Base-by-base conservation (phyloP, 2,113 vertebrate genomes). In the Terrapene triunguis region DNA sequence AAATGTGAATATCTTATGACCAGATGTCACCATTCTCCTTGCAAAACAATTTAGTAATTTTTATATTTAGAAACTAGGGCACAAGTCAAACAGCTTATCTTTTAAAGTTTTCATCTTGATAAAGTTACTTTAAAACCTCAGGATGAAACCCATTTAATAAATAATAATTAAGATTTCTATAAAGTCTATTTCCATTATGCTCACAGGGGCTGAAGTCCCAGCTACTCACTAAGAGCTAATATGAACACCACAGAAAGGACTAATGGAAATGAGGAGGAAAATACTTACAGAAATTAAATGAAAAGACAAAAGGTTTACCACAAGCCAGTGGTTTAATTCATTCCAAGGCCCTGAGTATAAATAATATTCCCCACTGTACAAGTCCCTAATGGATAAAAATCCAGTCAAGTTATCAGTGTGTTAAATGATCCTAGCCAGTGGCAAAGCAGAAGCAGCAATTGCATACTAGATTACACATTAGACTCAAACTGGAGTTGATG, bases 361-460 rank as follows among this genome's bases (percentile, higher is more conserved):
- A 51, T 88, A 91, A 91, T 84, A 95, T 85, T 95, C 78, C 93
- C 4, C 47, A 85, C 80, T 80, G 42, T 80, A 91, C 38, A 87
- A 94, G 47, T 29, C 76, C 42, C 86, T 88, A 88, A 48, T 86
- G 89, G 84, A 81, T 78, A 72, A 90, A 69, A 85, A 90, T 42
- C 53, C n/a, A 47, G 42, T 16, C 65, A 82, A 93, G 74, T 72
- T 89, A 95, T 53, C 79, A 86, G 79, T 91, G 81, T 82, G 91
- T 90, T 89, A 96, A 86, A 95, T 78, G 22, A 5, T 86, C 86
- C 89, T 86, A 92, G 59, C 32, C 94, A 91, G 50, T 38, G 84
- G 87, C 85, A 51, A 96, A 62, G 78, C 88, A 90, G 88, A 92
- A 94, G 91, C 93, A 62, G 89, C 85, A 97, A 78, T 51, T 35